Conservation (phyloP, 1,140 invertebrate species). For the Melanaphis sacchari region DNA sequence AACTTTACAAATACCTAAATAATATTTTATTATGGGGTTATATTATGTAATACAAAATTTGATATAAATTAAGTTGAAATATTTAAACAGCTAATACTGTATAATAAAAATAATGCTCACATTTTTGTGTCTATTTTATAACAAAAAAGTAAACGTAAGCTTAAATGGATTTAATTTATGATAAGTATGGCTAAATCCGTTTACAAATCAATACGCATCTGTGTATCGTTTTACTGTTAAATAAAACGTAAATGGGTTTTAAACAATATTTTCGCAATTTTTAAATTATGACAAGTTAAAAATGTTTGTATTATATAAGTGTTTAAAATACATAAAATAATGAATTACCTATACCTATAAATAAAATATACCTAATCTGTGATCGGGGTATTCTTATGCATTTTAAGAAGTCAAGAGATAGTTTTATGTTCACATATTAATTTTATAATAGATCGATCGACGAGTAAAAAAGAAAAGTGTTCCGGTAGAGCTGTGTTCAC, state of each 20-base stretch:
- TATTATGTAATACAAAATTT: too few relatives aligned
- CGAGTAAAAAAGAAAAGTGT: slow-evolving; percentile 58
- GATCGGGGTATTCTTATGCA: not conserved
- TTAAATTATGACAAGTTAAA: not conserved
- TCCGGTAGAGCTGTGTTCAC: slow-evolving; percentile 83
- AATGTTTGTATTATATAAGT: not conserved
- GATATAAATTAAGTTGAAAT: too few relatives aligned
- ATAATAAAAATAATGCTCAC: too few relatives aligned
- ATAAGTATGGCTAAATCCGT: too few relatives aligned
- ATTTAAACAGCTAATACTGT: too few relatives aligned
- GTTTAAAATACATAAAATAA: not conserved
- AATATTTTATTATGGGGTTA: too few relatives aligned
- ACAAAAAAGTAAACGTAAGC: too few relatives aligned
- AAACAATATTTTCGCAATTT: not conserved
- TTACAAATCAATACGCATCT: too few relatives aligned
- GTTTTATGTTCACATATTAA: not conserved
- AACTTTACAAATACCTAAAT: too few relatives aligned
- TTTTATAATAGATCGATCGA: not conserved
- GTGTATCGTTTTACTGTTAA: too few relatives aligned
- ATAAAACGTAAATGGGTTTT: not conserved
- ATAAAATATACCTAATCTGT: not conserved
- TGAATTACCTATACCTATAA: not conserved
- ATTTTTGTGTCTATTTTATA: too few relatives aligned
- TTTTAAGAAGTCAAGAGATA: not conserved
- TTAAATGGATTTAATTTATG: too few relatives aligned